These are phyloP conservation scores for Mycalesis mineus DNA, from an alignment of 2,888 invertebrate species.

Conservation along the genomic window DNA sequence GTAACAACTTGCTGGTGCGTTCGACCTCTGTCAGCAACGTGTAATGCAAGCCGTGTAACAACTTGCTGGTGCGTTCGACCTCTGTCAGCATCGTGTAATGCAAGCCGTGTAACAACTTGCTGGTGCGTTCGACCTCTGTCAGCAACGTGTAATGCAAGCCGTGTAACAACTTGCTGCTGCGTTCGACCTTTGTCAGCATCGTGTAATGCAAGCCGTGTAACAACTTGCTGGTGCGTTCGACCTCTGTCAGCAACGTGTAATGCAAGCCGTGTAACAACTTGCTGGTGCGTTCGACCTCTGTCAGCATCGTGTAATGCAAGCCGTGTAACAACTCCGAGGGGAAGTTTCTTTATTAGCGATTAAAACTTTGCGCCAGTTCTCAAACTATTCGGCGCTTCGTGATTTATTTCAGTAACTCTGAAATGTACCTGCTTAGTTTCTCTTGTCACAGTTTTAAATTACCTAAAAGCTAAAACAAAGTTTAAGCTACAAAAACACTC, in stretches of 20 bases:
- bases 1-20: too few relatives aligned
- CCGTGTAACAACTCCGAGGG: conserved; percentile 3
- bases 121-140: background rate
- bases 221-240: background rate
- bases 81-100: too few relatives aligned
- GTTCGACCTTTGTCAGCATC: background rate
- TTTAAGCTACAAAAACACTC: too few relatives aligned
- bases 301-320: conserved; percentile 14
- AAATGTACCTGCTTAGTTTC: background rate
- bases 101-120: background rate
- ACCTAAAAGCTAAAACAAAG: too few relatives aligned
- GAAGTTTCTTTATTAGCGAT: conserved; percentile 8
- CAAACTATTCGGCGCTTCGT: conserved; percentile 1
- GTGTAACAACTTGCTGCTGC: background rate
- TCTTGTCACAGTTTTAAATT: too few relatives aligned
- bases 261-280: background rate
- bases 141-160: conserved; percentile 11
- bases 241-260: conserved; percentile 11
- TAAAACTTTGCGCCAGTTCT: conserved; percentile 7
- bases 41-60: too few relatives aligned
- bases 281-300: background rate
- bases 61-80: too few relatives aligned
- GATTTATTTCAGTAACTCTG: conserved; percentile 5
- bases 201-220: conserved; percentile 7
- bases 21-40: too few relatives aligned